Evolutionary conservation across 2,888 invertebrate species (phyloP).

Genomic region (Campoplex nolae): DNA sequence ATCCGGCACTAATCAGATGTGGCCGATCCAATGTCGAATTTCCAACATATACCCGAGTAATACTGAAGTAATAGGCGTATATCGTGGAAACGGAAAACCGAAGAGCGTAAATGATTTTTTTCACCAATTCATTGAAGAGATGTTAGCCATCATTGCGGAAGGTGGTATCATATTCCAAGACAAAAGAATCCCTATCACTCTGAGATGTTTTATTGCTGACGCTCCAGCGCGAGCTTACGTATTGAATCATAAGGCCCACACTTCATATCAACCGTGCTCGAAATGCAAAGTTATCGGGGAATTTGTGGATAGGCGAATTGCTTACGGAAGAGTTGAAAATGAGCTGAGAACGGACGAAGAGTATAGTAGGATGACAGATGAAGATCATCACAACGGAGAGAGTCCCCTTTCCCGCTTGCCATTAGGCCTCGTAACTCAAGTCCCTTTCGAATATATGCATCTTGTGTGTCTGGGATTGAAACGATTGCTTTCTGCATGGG

Average conservation of each 20-base stretch:
- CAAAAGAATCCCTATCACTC: conserved; percentile 41
- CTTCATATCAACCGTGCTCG: conserved; percentile 65
- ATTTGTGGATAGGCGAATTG: conserved; percentile 48
- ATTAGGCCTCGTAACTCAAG: conserved; percentile 20
- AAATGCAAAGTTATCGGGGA: conserved; percentile 69
- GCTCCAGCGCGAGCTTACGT: conserved; percentile 61
- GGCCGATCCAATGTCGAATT: conserved; percentile 10
- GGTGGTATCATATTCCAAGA: conserved; percentile 55
- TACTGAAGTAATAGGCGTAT: conserved; percentile 67
- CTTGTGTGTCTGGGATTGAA: no score
- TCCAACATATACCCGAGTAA: conserved; percentile 32
- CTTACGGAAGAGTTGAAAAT: conserved; percentile 61
- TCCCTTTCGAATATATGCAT: no score
- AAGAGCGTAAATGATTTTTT: conserved; percentile 64
- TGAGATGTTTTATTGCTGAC: conserved; percentile 68
- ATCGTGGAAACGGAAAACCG: conserved; percentile 66
- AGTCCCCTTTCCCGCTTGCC: conserved; percentile 56
- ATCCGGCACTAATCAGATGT: conserved; percentile 69
- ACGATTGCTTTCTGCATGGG: no score
- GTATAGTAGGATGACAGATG: conserved; percentile 60
- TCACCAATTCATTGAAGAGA: conserved; percentile 59
- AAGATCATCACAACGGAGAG: conserved; percentile 63
- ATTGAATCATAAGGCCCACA: conserved; percentile 61
- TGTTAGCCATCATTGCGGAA: conserved; percentile 38
- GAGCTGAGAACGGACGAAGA: conserved; percentile 60